phyloP scores from a whole-genome alignment of 2,797 vertebrate species.

The Liparis tanakae region DNA sequence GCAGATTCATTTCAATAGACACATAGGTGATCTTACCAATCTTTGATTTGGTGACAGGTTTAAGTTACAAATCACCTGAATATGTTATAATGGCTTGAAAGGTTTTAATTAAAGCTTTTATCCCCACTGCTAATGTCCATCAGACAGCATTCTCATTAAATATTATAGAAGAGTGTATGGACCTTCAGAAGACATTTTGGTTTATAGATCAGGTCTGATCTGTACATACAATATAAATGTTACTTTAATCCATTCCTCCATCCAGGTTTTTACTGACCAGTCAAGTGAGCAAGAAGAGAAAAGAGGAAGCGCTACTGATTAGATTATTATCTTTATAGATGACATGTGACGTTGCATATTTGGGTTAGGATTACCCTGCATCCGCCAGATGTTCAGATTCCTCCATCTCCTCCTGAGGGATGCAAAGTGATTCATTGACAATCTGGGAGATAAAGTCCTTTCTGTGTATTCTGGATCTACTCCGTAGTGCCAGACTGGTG shows the following conservation, averaged over 20 bases:
- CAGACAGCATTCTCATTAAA: neutral
- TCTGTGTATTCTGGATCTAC: conserved; percentile 20
- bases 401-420: conserved; percentile 12
- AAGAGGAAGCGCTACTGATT: neutral
- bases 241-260: neutral
- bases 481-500: conserved; percentile 8
- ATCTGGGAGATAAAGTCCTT: conserved; percentile 19
- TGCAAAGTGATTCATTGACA: conserved; percentile 17
- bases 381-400: conserved; percentile 32
- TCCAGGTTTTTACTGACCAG: neutral
- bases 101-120: conserved; percentile 2
- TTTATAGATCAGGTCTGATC: conserved; percentile 1
- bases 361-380: conserved; percentile 3
- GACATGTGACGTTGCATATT: conserved; percentile 11
- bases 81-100: neutral
- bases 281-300: conserved; percentile 2
- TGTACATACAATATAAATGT: neutral
- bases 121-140: neutral
- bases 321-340: conserved; percentile 4
- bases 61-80: conserved; percentile 1
- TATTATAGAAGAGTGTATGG: neutral
- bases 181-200: conserved; percentile 1
- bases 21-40: neutral
- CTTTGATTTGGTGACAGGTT: neutral
- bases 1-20: neutral